Evolutionary conservation across 1,140 invertebrate species (phyloP), one percentile per base, ranked within the genome.

Genomic region (Reticulitermes speratus): DNA sequence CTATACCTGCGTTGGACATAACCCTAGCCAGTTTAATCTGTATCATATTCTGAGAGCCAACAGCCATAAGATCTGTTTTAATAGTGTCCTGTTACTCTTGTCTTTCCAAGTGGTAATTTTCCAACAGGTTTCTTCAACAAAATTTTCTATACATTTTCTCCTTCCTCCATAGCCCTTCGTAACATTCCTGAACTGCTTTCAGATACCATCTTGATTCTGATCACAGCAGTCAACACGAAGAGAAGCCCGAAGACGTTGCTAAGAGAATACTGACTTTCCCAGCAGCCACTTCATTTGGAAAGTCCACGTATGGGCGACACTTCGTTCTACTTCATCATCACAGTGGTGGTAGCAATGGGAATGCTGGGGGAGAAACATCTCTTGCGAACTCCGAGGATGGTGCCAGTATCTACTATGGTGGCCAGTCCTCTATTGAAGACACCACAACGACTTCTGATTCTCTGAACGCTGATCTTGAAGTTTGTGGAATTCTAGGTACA

Each of bases 151-250:
- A 9, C 19, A 19, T 55, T 21, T 55, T 14, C 19, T 55, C 16
- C 19, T 55, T 55, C 52, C 52, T 55, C 19, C 52, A 19, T 0
- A 19, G 52, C 9, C 14, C 52, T 19, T 19, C 19, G 19, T 55
- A 55, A 55, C 52, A 5, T 55, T 2, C 19, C 14, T 55, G 14
- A 21, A 55, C 19, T 55, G 3, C 52, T 87, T 86, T 48, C 65
- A 89, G 91, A 45, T 92, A 92, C 86, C 91, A 92, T 87, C 88
- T 92, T n/a, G 91, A 92, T 89, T 92, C 91, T 0, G 91, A 92
- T 87, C 91, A 92, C 87, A 91, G 90, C 83, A 91, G 90, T 87
- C 91, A 91, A 84, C 91, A 92, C 88, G 91, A 92, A 85, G 91
- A 92, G 21, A 91, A 91, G 87, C 91, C 91, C 9, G 91, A 92